Base-by-base conservation (phyloP, 2,797 vertebrate species). In the Parauchenoglanis punctatus region DNA sequence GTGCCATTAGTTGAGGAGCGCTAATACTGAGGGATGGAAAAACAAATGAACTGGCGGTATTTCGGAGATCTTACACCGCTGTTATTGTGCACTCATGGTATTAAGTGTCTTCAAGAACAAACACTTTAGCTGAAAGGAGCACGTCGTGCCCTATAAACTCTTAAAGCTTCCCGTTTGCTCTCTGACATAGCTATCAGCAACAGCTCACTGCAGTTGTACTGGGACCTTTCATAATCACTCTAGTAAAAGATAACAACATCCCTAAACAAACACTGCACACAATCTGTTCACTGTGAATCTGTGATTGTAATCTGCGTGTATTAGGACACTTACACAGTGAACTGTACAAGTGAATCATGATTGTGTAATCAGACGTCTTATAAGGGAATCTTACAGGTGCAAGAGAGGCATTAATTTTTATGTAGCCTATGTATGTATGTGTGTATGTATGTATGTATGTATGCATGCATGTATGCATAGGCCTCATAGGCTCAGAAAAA, bases 81-180 rank as follows among this genome's bases (percentile, higher is more conserved):
- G 84, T 88, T 83, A 84, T 87, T 87, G 84, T 86, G 87, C 85
- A 88, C 85, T 89, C 75, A 77, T 52, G 40, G 87, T 89, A 83
- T 87, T 89, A 89, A 86, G 88, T 90, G 84, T 88, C 77, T 76
- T 65, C n/a, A 88, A 89, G 83, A 88, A 86, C 86, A 88, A 89
- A 91, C 83, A 87, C 87, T 86, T 87, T 56, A 63, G 75, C 46
- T 87, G 84, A 85, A 89, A 88, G 78, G 76, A 89, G 54, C 83
- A 84, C 86, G 68, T 56, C 85, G 67, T 87, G 58, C 67, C 85
- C 58, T 84, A 81, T n/a, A 40, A 82, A 75, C 78, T 75, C 59
- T 76, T 76, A 89, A 83, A 85, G 78, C 83, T 40, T 78, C 40
- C 4, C 3, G 54, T 56, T 68, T 73, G 44, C 72, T 40, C 17